A percentile compares a stretch with the other conserved stretches of the same genome.
These are phyloP conservation scores for Cryptomyrus ogoouensis DNA, from an alignment of 2,113 vertebrate genomes.

Conservation along the genomic window DNA sequence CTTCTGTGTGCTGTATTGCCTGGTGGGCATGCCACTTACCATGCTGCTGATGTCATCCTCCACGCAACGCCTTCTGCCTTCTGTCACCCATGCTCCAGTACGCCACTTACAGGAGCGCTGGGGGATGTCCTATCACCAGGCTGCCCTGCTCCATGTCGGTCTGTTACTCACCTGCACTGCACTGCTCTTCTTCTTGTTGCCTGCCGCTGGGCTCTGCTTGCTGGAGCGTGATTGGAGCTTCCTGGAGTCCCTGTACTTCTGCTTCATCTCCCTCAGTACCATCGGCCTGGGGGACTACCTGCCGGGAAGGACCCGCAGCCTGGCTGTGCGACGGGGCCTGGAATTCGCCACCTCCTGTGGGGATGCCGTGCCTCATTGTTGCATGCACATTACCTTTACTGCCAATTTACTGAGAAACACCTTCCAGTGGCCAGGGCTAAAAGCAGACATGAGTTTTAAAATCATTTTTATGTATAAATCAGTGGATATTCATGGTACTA, in stretches of 20 bases:
- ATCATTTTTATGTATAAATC: not conserved
- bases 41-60: slow-evolving; percentile 52
- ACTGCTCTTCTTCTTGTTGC: slow-evolving; percentile 53
- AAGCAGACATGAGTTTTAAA: not conserved
- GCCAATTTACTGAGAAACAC: not conserved
- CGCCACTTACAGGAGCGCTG: slow-evolving; percentile 44
- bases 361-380: slow-evolving; percentile 22
- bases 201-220: slow-evolving; percentile 50
- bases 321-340: slow-evolving; percentile 38
- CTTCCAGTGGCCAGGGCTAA: not conserved
- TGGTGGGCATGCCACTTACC: slow-evolving; percentile 63
- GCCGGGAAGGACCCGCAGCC: slow-evolving; percentile 34
- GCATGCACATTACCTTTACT: not conserved
- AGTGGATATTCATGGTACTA: not conserved
- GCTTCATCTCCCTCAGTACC: slow-evolving; percentile 70
- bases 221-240: slow-evolving; percentile 52
- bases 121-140: slow-evolving; percentile 39
- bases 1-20: slow-evolving; percentile 61
- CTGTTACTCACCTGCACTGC: slow-evolving; percentile 39
- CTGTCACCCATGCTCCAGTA: slow-evolving; percentile 37
- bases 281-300: slow-evolving; percentile 60
- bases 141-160: slow-evolving; percentile 41
- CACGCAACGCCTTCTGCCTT: slow-evolving; percentile 50
- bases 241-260: slow-evolving; percentile 66
- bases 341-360: slow-evolving; percentile 63